Evolutionary conservation across 2,797 vertebrate species (phyloP).

Genomic region (Gymnoscopelus microlampas): DNA sequence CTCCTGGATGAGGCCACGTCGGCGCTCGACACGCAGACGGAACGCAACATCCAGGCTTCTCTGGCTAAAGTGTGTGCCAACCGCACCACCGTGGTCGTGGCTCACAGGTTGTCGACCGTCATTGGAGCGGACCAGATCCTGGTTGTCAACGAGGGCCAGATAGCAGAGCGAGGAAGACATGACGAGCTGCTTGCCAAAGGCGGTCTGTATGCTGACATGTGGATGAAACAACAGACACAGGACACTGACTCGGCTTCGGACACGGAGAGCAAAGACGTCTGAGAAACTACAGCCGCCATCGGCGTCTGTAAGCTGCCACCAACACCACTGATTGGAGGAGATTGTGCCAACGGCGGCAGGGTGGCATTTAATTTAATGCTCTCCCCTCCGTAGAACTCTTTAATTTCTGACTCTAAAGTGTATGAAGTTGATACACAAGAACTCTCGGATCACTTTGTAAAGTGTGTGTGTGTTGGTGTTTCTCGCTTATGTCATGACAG

Average conservation of each 20-base stretch:
- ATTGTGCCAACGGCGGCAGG: too few species aligned
- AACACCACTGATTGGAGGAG: too few species aligned
- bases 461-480: too few species aligned
- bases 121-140: slow-evolving; percentile 94
- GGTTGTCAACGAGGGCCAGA: slow-evolving; percentile 87
- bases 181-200: slow-evolving; percentile 89
- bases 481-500: too few species aligned
- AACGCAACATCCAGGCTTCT: slow-evolving; percentile 95
- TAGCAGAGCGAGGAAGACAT: slow-evolving; percentile 90
- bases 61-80: slow-evolving; percentile 90
- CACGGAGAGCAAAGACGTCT: too few species aligned
- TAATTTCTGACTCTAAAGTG: too few species aligned
- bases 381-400: too few species aligned
- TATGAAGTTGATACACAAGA: too few species aligned
- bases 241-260: slow-evolving; percentile 74
- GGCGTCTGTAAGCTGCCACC: too few species aligned
- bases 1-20: slow-evolving; percentile 87
- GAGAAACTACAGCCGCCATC: too few species aligned
- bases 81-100: slow-evolving; percentile 91
- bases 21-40: slow-evolving; percentile 93
- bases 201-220: slow-evolving; percentile 91
- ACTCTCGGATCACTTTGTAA: too few species aligned
- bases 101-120: slow-evolving; percentile 96
- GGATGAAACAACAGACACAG: slow-evolving; percentile 86
- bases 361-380: too few species aligned